These are phyloP conservation scores for Drosophila tristis DNA, from an alignment of 1,140 invertebrate species.

Conservation along the genomic window DNA sequence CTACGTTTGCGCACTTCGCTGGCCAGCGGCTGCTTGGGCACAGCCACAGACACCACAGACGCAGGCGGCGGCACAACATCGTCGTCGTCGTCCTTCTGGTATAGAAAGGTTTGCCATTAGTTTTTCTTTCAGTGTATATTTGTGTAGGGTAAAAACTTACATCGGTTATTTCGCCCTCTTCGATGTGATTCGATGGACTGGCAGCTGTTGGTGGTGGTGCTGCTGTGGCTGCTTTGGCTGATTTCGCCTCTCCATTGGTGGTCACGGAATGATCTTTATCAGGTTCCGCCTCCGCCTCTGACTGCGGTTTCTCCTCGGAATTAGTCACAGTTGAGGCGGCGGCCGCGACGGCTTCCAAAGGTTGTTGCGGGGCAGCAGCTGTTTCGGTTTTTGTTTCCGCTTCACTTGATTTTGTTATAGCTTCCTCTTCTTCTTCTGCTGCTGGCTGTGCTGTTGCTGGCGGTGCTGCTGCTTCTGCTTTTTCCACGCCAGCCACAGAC, in stretches of 20 bases:
- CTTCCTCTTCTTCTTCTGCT: not conserved
- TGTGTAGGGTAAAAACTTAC: constrained; percentile 36
- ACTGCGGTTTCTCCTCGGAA: not conserved
- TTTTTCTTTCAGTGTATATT: too few species aligned
- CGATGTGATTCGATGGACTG: constrained; percentile 42
- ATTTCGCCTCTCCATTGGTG: constrained; percentile 46
- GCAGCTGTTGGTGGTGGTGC: not conserved
- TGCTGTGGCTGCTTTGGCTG: not conserved
- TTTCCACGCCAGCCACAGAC: constrained; percentile 6
- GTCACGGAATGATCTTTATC: constrained; percentile 17
- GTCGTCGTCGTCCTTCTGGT: not conserved
- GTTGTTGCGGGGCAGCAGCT: too few species aligned
- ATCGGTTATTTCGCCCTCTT: constrained; percentile 70
- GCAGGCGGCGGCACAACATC: not conserved
- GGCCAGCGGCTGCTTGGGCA: too few species aligned
- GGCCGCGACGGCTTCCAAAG: too few species aligned
- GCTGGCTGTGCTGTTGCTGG: not conserved
- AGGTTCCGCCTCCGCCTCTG: too few species aligned
- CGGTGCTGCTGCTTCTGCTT: not conserved
- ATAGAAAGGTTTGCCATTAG: not conserved
- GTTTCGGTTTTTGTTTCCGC: not conserved
- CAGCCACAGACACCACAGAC: constrained; percentile 13
- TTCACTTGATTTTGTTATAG: not conserved
- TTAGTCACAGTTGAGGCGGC: too few species aligned
- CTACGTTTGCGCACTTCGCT: constrained; percentile 36